phyloP scores from a whole-genome alignment of 2,888 invertebrate genomes.

The Gastracanthus pulcherrimus region DNA sequence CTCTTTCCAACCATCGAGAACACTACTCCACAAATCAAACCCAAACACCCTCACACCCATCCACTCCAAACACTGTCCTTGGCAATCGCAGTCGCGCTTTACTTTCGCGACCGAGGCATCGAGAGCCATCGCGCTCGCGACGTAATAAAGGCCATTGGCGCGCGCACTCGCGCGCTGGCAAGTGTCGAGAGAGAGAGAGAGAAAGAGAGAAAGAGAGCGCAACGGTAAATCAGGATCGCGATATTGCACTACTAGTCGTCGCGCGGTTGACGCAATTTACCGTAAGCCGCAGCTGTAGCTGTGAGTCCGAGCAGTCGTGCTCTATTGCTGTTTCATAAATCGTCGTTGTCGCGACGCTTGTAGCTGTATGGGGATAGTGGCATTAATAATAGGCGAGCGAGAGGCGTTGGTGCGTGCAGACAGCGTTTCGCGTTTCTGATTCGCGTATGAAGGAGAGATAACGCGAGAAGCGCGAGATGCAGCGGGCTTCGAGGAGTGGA shows the following conservation, averaged over 20 bases:
- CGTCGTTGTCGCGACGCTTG: neutral
- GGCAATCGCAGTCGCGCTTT: slow-evolving; percentile 10
- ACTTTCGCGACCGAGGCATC: neutral
- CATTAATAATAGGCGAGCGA: slow-evolving; percentile 25
- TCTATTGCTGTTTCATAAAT: slow-evolving; percentile 19
- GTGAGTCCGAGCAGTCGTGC: neutral
- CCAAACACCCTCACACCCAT: too few relatives aligned
- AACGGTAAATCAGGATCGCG: slow-evolving; percentile 36
- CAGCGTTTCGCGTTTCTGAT: neutral
- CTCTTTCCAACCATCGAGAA: too few relatives aligned
- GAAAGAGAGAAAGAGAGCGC: neutral
- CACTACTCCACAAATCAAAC: too few relatives aligned
- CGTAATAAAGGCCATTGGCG: slow-evolving; percentile 2
- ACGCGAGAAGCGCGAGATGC: neutral
- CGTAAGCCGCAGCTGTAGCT: slow-evolving; percentile 16
- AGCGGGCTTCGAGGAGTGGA: too few relatives aligned
- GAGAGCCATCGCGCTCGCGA: neutral
- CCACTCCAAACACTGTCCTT: slow-evolving; percentile 23
- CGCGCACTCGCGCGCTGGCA: too few relatives aligned
- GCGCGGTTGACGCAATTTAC: slow-evolving; percentile 25
- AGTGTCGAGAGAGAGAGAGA: too few relatives aligned
- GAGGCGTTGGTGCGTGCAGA: neutral
- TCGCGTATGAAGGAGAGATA: neutral
- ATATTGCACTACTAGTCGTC: slow-evolving; percentile 9
- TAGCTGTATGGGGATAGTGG: neutral